A percentile compares a stretch with the other conserved stretches of the same genome.
Evolutionary conservation across 2,113 vertebrate species (phyloP).

Genomic region (Balaeniceps rex): DNA sequence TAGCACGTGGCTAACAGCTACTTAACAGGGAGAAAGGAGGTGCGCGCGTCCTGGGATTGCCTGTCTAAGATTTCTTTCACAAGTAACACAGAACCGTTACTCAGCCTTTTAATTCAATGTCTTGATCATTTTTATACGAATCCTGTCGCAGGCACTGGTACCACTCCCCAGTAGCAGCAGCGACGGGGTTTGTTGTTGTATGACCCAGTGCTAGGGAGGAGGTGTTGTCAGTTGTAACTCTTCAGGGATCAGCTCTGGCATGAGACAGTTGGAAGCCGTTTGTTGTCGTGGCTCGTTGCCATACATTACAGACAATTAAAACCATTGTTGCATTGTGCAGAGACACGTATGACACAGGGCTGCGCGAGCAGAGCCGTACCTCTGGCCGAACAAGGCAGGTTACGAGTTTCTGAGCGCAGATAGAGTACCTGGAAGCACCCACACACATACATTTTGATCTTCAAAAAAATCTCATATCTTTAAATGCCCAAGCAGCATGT

Average conservation of each 20-base stretch:
- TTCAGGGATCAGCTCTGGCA: not conserved
- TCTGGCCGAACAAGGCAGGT: not conserved
- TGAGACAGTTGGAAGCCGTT: not conserved
- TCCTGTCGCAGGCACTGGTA: not conserved
- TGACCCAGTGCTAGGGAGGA: rapidly evolving
- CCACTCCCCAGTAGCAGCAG: rapidly evolving
- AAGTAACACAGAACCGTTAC: not conserved
- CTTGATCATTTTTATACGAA: not conserved
- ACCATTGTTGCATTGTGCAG: not conserved
- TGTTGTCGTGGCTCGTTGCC: not conserved
- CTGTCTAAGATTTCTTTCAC: not conserved
- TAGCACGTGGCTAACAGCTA: not conserved
- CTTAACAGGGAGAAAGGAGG: not conserved
- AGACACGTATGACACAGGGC: rapidly evolving
- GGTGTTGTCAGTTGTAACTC: not conserved
- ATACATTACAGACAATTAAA: not conserved
- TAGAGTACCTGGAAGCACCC: rapidly evolving
- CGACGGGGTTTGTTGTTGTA: rapidly evolving
- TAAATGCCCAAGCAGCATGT: not conserved
- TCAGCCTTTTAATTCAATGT: not conserved
- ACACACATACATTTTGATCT: not conserved
- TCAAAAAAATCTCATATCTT: not conserved
- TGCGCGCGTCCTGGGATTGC: not conserved
- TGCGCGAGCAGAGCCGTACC: not conserved
- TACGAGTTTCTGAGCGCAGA: not conserved